These are phyloP conservation scores for Ophthalmolycus amberensis DNA, from an alignment of 2,113 vertebrate genomes.

Conservation along the genomic window DNA sequence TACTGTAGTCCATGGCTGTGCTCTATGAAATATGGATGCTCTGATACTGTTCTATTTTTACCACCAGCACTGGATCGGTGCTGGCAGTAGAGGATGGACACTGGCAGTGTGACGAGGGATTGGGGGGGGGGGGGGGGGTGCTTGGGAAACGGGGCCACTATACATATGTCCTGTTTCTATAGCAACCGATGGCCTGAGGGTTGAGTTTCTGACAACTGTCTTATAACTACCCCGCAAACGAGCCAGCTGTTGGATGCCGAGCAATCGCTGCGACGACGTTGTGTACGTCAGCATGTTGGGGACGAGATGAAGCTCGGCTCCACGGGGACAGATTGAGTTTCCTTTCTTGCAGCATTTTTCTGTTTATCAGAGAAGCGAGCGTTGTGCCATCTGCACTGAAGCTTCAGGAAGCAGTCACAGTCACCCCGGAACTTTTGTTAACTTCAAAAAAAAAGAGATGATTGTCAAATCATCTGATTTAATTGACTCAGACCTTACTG, in stretches of 20 bases:
- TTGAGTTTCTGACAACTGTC: conserved; percentile 73
- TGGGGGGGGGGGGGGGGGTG: conserved; percentile 46
- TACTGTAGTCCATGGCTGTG: conserved; percentile 61
- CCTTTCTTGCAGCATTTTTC: conserved; percentile 49
- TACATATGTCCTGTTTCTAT: conserved; percentile 83
- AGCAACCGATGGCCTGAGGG: conserved; percentile 78
- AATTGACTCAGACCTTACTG: conserved; percentile 4
- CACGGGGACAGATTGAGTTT: conserved; percentile 39
- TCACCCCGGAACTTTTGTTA: conserved; percentile 26
- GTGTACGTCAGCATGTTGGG: conserved; percentile 28
- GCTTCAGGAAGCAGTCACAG: conserved; percentile 15
- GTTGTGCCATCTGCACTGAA: conserved; percentile 18
- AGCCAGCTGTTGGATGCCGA: conserved; percentile 62
- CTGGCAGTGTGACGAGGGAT: conserved; percentile 76
- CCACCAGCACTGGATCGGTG: conserved; percentile 71
- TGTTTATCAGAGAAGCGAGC: conserved; percentile 16
- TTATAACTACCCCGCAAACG: conserved; percentile 72
- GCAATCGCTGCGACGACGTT: conserved; percentile 33
- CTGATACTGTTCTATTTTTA: conserved; percentile 83
- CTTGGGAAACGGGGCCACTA: conserved; percentile 56
- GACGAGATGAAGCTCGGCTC: conserved; percentile 9
- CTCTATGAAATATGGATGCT: conserved; percentile 79
- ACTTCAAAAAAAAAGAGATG: conserved; percentile 1
- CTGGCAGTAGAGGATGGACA: conserved; percentile 80
- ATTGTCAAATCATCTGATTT: conserved; percentile 3